These are phyloP conservation scores for Artemia franciscana DNA, from an alignment of 1,140 invertebrate genomes.

Conservation along the genomic window DNA sequence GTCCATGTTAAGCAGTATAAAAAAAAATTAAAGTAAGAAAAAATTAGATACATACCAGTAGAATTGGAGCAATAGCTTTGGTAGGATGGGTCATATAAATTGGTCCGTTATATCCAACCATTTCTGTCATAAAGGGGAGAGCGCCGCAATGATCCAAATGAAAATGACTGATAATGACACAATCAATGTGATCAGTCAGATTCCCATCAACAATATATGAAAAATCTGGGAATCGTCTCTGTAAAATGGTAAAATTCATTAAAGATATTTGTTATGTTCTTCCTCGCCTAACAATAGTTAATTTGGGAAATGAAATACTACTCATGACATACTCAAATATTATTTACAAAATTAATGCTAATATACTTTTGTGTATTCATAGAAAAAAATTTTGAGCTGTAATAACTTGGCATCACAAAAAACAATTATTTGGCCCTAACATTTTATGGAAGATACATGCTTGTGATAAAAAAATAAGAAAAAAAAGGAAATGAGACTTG, in stretches of 20 bases:
- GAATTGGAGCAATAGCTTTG: constrained; percentile 94
- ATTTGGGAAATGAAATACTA: neutral
- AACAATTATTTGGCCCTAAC: too few species aligned
- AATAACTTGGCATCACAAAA: constrained; percentile 1
- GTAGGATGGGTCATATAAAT: constrained; percentile 99
- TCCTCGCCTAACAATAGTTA: constrained; percentile 2
- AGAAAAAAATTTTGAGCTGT: neutral
- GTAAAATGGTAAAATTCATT: constrained; percentile 13
- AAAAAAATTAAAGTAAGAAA: too few species aligned
- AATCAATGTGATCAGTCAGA: constrained; percentile 79
- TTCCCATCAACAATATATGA: constrained; percentile 71
- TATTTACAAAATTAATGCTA: too few species aligned
- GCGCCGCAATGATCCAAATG: constrained; percentile 98
- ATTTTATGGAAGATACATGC: too few species aligned
- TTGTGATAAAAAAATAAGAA: too few species aligned
- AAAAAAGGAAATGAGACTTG: too few species aligned
- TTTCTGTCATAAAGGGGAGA: constrained; percentile 93
- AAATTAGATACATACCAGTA: constrained; percentile 35
- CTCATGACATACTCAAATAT: too few species aligned
- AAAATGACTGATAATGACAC: constrained; percentile 99
- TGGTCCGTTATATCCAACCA: constrained; percentile 87
- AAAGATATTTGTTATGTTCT: too few species aligned
- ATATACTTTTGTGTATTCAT: too few species aligned
- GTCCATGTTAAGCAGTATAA: too few species aligned
- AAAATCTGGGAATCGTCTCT: constrained; percentile 92